Conservation (phyloP, 1,140 invertebrate species). For the Macrostomum lignano region DNA sequence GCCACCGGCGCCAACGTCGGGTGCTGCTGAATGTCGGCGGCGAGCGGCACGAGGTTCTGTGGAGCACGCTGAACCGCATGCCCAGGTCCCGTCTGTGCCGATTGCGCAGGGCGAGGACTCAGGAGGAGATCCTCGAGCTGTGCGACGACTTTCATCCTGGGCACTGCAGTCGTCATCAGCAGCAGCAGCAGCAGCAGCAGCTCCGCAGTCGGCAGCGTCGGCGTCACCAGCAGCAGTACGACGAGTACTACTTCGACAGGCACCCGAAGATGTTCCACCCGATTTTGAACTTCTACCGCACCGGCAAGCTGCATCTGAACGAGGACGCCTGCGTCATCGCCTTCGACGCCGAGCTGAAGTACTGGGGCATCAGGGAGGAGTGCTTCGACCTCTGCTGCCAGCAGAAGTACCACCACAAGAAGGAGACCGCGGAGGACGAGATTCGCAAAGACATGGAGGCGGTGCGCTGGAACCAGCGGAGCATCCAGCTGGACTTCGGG, state of each 20-base stretch:
- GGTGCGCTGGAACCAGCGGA: no score
- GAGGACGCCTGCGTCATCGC: slow-evolving; percentile 4
- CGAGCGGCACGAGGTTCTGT: slow-evolving; percentile 73
- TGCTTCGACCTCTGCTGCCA: slow-evolving; percentile 2
- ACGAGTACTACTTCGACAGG: slow-evolving; percentile 25
- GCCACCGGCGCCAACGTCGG: no score
- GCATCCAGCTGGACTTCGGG: no score
- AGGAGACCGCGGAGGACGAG: slow-evolving; percentile 3
- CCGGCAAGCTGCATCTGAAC: slow-evolving; percentile 13
- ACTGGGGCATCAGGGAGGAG: slow-evolving; percentile 9
- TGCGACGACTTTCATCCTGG: slow-evolving; percentile 7
- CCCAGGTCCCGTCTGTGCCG: slow-evolving; percentile 64
- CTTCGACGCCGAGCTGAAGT: slow-evolving; percentile 7
- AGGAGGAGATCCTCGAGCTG: slow-evolving; percentile 4
- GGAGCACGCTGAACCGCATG: slow-evolving; percentile 69
- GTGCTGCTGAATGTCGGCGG: slow-evolving; percentile 86
- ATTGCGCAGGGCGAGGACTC: neutral
- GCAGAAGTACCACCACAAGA: slow-evolving; percentile 4
- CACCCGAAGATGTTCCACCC: slow-evolving; percentile 25
- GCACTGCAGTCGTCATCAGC: no score
- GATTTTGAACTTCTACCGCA: slow-evolving; percentile 22
- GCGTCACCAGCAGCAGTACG: neutral
- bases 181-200: no score
- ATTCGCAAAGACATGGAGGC: neutral
- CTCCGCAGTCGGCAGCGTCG: no score